A percentile compares a stretch with the other conserved stretches of the same genome.
Evolutionary conservation across 2,797 vertebrate species (phyloP).

Genomic region (Cebuella pygmaea): DNA sequence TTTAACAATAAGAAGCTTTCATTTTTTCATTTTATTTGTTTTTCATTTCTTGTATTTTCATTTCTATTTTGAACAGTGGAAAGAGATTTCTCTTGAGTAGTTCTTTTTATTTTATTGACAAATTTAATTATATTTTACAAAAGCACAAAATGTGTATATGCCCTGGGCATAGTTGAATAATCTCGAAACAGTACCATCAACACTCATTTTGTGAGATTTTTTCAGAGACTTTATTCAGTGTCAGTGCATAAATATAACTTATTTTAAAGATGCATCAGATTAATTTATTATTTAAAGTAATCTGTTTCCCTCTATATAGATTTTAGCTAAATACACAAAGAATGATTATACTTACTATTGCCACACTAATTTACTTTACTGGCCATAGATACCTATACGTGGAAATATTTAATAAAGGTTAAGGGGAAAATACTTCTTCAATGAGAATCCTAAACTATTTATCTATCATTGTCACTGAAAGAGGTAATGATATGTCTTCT

Average conservation of each 20-base stretch:
- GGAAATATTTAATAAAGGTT: neutral
- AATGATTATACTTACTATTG: neutral
- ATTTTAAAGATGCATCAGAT: conserved; percentile 18
- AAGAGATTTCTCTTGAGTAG: neutral
- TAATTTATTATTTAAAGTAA: conserved; percentile 18
- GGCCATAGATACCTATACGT: neutral
- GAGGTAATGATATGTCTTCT: neutral
- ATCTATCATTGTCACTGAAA: neutral
- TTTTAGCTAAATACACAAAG: neutral
- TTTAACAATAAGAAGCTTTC: neutral
- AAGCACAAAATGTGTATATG: conserved; percentile 42
- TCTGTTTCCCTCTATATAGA: neutral
- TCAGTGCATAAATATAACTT: conserved; percentile 24
- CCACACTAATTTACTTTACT: neutral
- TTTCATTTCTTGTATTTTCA: conserved; percentile 19
- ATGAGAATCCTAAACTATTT: neutral
- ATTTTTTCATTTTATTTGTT: neutral
- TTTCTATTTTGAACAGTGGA: conserved; percentile 49
- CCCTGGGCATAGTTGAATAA: neutral
- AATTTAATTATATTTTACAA: conserved; percentile 52
- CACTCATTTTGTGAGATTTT: neutral
- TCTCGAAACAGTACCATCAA: neutral
- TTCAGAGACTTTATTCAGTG: neutral
- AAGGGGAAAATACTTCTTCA: neutral
- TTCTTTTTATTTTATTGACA: conserved; percentile 46